phyloP scores from a whole-genome alignment of 1,140 invertebrate genomes.

The Chymomyza costata region DNA sequence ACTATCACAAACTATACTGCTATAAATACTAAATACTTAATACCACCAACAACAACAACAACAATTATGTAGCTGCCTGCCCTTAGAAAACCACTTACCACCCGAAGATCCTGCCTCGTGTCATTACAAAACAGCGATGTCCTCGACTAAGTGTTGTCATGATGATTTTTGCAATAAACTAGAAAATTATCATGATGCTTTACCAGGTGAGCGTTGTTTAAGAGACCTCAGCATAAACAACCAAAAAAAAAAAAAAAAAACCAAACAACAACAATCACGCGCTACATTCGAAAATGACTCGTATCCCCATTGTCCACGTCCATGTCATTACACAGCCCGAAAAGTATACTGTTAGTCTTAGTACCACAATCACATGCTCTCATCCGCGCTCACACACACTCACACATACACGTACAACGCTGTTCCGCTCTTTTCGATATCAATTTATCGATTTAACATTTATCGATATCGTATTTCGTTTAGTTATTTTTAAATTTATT shows the following conservation, averaged over 20 bases:
- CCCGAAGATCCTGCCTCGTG: conserved; percentile 81
- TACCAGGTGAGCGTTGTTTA: conserved; percentile 71
- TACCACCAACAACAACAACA: conserved; percentile 11
- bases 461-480: too few species aligned
- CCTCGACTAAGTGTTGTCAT: conserved; percentile 77
- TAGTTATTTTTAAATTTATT: too few species aligned
- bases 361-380: conserved; percentile 7
- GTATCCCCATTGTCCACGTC: conserved; percentile 12
- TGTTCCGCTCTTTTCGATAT: conserved; percentile 4
- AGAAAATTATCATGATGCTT: conserved; percentile 56
- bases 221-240: conserved; percentile 9
- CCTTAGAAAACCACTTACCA: conserved; percentile 80
- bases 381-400: neutral
- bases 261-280: conserved; percentile 27
- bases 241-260: conserved; percentile 4
- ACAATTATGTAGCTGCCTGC: conserved; percentile 79
- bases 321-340: conserved; percentile 54
- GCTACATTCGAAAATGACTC: conserved; percentile 8
- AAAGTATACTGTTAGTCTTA: too few species aligned
- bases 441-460: too few species aligned
- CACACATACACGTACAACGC: conserved; percentile 12
- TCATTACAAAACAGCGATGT: conserved; percentile 65
- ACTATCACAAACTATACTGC: conserved; percentile 3
- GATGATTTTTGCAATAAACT: conserved; percentile 81
- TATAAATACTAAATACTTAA: conserved; percentile 11